Base-by-base conservation (phyloP, 2,113 vertebrate species). In the Hippocampus guttulatus region DNA sequence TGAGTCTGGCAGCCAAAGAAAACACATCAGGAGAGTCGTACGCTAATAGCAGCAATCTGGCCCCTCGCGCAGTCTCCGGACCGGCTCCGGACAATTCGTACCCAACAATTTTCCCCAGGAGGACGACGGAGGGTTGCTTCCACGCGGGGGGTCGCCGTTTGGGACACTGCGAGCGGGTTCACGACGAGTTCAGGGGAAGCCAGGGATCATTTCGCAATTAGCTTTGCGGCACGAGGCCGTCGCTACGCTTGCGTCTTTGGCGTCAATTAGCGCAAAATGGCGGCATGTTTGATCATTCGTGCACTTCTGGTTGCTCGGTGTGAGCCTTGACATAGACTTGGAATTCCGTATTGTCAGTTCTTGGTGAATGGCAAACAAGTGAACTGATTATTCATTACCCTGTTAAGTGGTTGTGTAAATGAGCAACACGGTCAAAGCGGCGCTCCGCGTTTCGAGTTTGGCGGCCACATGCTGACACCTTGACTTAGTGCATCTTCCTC, bases 171-270 rank as follows among this genome's bases (percentile, higher is more conserved):
- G 62, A 51, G 57, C 15, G 73, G 77, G 89, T 85, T 90, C 88
- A 86, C 47, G 45, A n/a, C 58, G 67, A 86, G 89, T 86, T 89
- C 84, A 88, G 78, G 78, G 82, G 69, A 84, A 78, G 52, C 71
- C 63, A 58, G 73, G 66, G 77, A 68, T 81, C 73, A 68, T 84
- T 87, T 77, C 74, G 71, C 55, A 78, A 86, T 85, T 83, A 51
- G 49, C 49, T 51, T 5, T 47, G 45, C 45, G 45, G 45, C 45
- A 16, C 45, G 11, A 14, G 47, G 47, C 47, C 20, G 20, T 52
- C 51, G 20, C 47, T 16, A 5, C 5, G 47, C 14, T 52, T 80
- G 65, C 25, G 11, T 49, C 8, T 15, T 61, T 8, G 49, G 41
- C 25, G 64, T 63, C 76, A 72, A 75, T 68, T 69, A 69, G n/a